Percentiles rank a stretch among this genome's conserved stretches.
Conservation (phyloP, 2,888 invertebrate genomes). For the Macaria notata region DNA sequence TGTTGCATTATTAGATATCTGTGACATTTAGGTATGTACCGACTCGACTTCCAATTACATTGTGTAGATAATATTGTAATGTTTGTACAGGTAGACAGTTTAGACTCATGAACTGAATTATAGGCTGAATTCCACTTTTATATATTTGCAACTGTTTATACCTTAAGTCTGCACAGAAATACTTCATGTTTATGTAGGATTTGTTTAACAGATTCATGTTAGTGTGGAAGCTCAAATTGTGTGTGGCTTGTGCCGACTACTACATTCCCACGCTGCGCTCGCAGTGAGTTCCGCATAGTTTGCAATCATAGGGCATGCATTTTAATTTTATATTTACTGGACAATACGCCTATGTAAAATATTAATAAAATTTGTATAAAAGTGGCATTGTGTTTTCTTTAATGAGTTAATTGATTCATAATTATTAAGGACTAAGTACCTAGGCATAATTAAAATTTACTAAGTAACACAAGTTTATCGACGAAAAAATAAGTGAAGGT, state of each 20-base stretch:
- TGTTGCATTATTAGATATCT: too few relatives aligned
- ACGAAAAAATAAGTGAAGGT: too few relatives aligned
- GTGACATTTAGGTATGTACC: too few relatives aligned
- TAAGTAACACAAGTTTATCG: too few relatives aligned
- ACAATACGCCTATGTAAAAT: slow-evolving; percentile 60
- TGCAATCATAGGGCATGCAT: slow-evolving; percentile 44
- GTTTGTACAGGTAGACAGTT: background rate
- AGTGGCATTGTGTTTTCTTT: background rate
- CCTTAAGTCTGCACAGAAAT: slow-evolving; percentile 1
- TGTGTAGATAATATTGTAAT: too few relatives aligned
- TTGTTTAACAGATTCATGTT: background rate
- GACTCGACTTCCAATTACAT: too few relatives aligned
- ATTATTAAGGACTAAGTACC: too few relatives aligned
- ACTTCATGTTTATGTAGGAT: too few relatives aligned
- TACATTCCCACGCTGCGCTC: slow-evolving; percentile 42
- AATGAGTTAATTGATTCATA: too few relatives aligned
- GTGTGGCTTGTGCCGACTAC: slow-evolving; percentile 25
- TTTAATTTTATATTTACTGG: slow-evolving; percentile 50
- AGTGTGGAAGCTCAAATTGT: slow-evolving; percentile 12
- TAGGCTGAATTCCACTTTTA: slow-evolving; percentile 18
- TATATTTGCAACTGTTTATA: slow-evolving; percentile 7
- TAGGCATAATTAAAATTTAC: too few relatives aligned
- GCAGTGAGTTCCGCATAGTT: slow-evolving; percentile 37
- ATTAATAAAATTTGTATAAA: slow-evolving; percentile 47
- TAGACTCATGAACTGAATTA: slow-evolving; percentile 17